Evolutionary conservation across 2,888 invertebrate species (phyloP), one percentile per base, ranked within the genome.

Genomic region (Eristalis arbustorum): DNA sequence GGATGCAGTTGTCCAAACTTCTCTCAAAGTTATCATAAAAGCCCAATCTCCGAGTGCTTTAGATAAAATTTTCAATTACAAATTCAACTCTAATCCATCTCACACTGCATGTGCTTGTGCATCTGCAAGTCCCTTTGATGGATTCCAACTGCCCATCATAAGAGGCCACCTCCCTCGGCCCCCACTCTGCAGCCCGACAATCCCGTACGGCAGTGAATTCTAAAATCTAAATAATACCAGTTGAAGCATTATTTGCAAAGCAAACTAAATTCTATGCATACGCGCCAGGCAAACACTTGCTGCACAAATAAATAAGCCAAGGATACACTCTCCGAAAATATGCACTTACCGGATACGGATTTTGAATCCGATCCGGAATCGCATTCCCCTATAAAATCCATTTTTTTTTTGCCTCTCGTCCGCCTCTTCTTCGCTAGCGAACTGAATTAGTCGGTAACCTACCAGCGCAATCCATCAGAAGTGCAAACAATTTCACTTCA

Each of bases 401-500:
- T 4, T 18, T 18, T 18, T 49, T 49, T 18, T 49, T 2, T n/a
- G 1, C 18, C n/a, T n/a, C n/a, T n/a, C n/a, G n/a, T 14, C n/a
- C 42, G 14, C 3, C 3, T 14, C n/a, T 14, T 18, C 8, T 8
- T 18, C 4, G 49, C 18, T n/a, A 6, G 8, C 49, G 49, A 49
- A 49, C 18, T 1, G 59, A 73, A 28, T 69, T 59, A 79, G 78
- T 61, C 75, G 69, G 72, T 72, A 79, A 18, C 62, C 61, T n/a
- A 59, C 64, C n/a, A 72, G 78, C 28, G 18, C 49, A 72, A 84
- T 72, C 67, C 69, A 77, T 61, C 42, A 40, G 37, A 49, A 81
- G 22, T 31, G 77, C 62, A 85, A 85, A 85, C 74, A 85, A 77
- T 82, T 85, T 74, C 81, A 42, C 61, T n/a, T 72, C 62, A 5